A percentile compares a stretch with the other conserved stretches of the same genome.
Conservation (phyloP, 2,113 vertebrate genomes). For the Gallinago media region DNA sequence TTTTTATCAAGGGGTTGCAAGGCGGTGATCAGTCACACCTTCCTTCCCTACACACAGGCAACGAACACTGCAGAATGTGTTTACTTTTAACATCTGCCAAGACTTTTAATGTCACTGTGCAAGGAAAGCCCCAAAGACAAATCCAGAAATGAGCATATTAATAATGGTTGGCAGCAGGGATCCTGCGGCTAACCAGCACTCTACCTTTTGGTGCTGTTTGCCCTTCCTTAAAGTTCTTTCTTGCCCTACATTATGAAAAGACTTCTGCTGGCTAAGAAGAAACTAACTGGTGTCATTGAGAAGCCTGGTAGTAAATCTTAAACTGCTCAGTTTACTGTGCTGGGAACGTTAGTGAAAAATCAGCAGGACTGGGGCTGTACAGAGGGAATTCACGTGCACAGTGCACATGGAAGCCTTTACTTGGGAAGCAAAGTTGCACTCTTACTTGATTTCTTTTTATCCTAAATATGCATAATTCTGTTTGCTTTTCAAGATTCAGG, state of each 20-base stretch:
- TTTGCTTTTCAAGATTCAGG: background rate
- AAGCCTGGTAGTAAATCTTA: conserved; percentile 13
- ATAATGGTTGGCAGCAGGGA: conserved; percentile 71
- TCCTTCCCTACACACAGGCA: conserved; percentile 70
- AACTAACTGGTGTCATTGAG: conserved; percentile 30
- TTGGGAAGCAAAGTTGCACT: background rate
- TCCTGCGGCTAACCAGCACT: conserved; percentile 11
- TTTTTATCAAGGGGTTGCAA: conserved; percentile 63
- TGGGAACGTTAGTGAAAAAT: conserved; percentile 9
- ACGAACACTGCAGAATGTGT: conserved; percentile 58
- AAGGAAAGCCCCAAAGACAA: conserved; percentile 68
- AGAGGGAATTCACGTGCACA: background rate
- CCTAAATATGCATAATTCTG: background rate
- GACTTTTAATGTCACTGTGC: conserved; percentile 52
- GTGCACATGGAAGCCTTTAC: background rate
- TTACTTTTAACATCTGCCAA: conserved; percentile 79
- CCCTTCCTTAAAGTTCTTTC: conserved; percentile 64
- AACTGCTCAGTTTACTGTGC: background rate
- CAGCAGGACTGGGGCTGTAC: background rate
- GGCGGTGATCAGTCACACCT: conserved; percentile 72
- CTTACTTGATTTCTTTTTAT: background rate
- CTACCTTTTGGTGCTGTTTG: conserved; percentile 63
- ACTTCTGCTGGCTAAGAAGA: conserved; percentile 39
- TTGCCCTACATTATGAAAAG: conserved; percentile 41
- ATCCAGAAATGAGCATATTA: conserved; percentile 71